phyloP scores from a whole-genome alignment of 2,113 vertebrate genomes.

The Chaetura pelagica region DNA sequence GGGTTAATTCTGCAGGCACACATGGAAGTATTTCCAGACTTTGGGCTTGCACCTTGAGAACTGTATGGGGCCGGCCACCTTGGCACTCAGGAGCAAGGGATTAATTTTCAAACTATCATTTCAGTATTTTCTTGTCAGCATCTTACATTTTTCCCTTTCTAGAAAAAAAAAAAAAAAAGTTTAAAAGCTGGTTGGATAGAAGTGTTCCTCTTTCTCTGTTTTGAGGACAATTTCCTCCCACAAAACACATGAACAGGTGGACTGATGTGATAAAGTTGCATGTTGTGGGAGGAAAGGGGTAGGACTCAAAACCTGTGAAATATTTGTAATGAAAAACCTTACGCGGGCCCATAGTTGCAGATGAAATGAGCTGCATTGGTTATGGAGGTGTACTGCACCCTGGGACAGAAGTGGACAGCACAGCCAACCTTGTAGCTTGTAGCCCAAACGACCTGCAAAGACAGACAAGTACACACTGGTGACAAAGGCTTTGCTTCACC shows the following conservation, averaged over 20 bases:
- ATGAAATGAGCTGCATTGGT: constrained; percentile 44
- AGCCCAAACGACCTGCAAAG: constrained; percentile 70
- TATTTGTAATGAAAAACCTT: constrained; percentile 17
- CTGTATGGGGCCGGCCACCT: not conserved
- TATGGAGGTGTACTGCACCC: not conserved
- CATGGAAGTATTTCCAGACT: not conserved
- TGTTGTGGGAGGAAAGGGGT: not conserved
- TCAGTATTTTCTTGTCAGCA: not conserved
- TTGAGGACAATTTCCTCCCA: not conserved
- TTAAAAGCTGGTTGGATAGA: not conserved
- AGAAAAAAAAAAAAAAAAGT: no score
- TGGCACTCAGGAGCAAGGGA: not conserved
- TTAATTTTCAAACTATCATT: not conserved
- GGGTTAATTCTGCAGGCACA: not conserved
- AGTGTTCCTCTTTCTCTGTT: not conserved
- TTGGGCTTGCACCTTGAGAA: not conserved
- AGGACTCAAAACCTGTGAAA: not conserved
- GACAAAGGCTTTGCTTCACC: not conserved
- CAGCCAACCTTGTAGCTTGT: constrained; percentile 72
- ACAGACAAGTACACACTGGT: not conserved
- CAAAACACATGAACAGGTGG: not conserved
- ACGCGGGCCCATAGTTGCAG: constrained; percentile 72
- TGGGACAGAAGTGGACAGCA: constrained; percentile 66
- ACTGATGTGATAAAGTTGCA: not conserved
- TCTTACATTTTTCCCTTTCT: not conserved